Conservation (phyloP, 2,888 invertebrate species). For the Elegia similella region DNA sequence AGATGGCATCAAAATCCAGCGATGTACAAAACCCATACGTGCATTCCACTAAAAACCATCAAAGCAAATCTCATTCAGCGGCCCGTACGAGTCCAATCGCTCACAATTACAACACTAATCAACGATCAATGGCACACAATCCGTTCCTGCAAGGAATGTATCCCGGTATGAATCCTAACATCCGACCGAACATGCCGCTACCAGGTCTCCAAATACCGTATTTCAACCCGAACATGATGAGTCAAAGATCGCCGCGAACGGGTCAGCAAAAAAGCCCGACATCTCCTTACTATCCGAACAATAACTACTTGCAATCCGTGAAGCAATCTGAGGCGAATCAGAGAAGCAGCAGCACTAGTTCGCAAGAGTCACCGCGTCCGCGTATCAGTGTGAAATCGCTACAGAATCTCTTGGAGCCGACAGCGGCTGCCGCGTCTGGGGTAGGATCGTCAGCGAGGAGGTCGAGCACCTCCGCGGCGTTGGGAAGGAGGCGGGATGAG, state of each 20-base stretch:
- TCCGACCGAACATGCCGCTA: constrained; percentile 59
- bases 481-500: constrained; percentile 76
- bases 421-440: constrained; percentile 56
- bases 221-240: constrained; percentile 64
- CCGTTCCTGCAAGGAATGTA: constrained; percentile 66
- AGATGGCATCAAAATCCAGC: constrained; percentile 54
- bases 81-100: constrained; percentile 77
- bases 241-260: constrained; percentile 58
- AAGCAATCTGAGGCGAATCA: constrained; percentile 58
- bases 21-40: constrained; percentile 72
- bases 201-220: constrained; percentile 68
- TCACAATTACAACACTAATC: constrained; percentile 62
- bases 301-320: constrained; percentile 66
- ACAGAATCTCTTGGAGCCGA: constrained; percentile 83
- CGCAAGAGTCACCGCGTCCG: constrained; percentile 77
- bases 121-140: constrained; percentile 54
- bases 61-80: constrained; percentile 63
- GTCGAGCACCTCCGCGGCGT: constrained; percentile 63
- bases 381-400: constrained; percentile 84
- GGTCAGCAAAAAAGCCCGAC: constrained; percentile 69
- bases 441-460: constrained; percentile 52
- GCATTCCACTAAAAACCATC: constrained; percentile 67
- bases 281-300: constrained; percentile 68
- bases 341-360: constrained; percentile 49
- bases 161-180: constrained; percentile 60